These are phyloP conservation scores for Felis catus DNA, from an alignment of 2,113 vertebrate genomes.

Conservation along the genomic window DNA sequence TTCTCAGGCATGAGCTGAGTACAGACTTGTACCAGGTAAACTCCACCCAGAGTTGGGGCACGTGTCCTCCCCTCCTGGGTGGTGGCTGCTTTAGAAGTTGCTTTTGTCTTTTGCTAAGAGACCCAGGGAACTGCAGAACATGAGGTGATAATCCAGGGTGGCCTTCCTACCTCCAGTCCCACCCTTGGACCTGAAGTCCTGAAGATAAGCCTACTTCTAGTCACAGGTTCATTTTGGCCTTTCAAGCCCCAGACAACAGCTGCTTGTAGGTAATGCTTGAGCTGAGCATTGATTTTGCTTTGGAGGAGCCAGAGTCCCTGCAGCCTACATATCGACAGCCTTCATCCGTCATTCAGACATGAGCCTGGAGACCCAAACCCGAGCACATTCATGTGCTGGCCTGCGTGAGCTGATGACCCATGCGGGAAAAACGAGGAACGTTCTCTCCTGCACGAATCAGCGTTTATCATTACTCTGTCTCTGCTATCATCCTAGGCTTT, in stretches of 20 bases:
- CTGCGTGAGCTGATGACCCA: background rate
- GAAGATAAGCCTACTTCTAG: conserved; percentile 51
- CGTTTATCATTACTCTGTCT: background rate
- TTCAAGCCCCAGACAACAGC: background rate
- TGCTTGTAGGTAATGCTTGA: background rate
- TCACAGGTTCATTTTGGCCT: conserved; percentile 24
- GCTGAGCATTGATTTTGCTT: background rate
- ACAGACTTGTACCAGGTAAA: background rate
- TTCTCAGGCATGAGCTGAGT: accelerated
- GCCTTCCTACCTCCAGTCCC: background rate
- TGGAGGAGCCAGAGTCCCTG: background rate
- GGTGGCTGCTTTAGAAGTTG: background rate
- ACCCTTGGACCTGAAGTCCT: background rate
- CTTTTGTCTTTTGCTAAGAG: conserved; percentile 41
- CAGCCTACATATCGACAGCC: background rate
- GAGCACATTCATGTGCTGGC: background rate
- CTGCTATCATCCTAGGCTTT: background rate
- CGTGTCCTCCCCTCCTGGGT: background rate
- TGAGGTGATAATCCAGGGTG: background rate
- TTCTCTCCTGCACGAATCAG: background rate
- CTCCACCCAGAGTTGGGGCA: accelerated
- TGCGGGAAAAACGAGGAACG: background rate
- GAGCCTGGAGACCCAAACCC: background rate
- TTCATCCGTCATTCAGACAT: background rate
- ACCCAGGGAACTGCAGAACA: background rate